Base-by-base conservation (phyloP, 2,797 vertebrate genomes). In the Tarsius wallacei region DNA sequence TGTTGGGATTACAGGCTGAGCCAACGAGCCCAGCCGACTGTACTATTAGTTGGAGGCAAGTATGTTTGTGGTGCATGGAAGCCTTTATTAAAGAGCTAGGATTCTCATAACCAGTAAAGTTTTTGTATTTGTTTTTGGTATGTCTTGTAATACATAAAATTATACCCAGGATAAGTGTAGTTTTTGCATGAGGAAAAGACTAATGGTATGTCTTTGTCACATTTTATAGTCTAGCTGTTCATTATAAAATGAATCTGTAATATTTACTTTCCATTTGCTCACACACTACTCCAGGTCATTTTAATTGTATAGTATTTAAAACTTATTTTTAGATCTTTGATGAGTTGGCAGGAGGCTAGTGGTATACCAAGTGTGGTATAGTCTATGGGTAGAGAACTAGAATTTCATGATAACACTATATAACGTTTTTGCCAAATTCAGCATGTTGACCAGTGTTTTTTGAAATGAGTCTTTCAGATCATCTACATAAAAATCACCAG, bases 241-340 rank as follows among this genome's bases (percentile, higher is more conserved):
- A 76, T 93, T 28, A 57, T 78, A 87, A 91, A 92, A 91, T 82
- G 53, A 80, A 94, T 88, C 77, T 76, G 4, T 80, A 63, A 64
- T 84, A 77, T 71, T 90, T 86, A 49, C 10, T 93, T 97, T 77
- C 33, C 42, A 11, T 89, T 94, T 87, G 47, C 5, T 76, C 17
- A 70, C 57, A 76, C 5, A 51, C 16, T 71, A n/a, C 42, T 91
- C 3, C 87, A 31, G 59, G 71, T 17, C 71, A 88, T 93, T 96
- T 94, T 76, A 91, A 61, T 82, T 88, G 8, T 81, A 28, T 59
- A n/a, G 49, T 71, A 73, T 94, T 85, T 90, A 59, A 76, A 94
- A 28, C 88, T 74, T 88, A 64, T 64, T 89, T 96, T 91, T 93
- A 96, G 74, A 61, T 91, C 36, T 81, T 93, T 80, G 71, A 82